Conservation (phyloP, 2,888 invertebrate species). For the Pegoplata infirma region DNA sequence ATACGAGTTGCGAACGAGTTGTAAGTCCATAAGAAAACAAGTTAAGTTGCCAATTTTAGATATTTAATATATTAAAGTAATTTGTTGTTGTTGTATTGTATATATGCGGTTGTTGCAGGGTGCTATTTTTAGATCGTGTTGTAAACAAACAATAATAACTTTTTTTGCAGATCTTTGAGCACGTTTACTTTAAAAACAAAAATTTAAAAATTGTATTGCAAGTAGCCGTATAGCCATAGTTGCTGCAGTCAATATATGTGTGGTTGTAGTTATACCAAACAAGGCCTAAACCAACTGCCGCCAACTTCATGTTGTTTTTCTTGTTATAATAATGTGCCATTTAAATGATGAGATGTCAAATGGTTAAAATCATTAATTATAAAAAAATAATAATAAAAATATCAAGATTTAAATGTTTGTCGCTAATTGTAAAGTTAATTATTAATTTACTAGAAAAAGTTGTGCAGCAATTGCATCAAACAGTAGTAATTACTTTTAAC, state of each 20-base stretch:
- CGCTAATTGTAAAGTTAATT: too few species aligned
- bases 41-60: slow-evolving; percentile 24
- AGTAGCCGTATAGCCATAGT: too few species aligned
- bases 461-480: too few species aligned
- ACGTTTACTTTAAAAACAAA: slow-evolving; percentile 18
- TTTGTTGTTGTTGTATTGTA: slow-evolving; percentile 8
- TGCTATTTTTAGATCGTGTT: slow-evolving; percentile 54
- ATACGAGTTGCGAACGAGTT: background rate
- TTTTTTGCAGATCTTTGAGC: slow-evolving; percentile 51
- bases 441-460: too few species aligned
- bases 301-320: slow-evolving; percentile 57
- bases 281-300: slow-evolving; percentile 36
- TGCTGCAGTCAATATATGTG: background rate
- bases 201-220: background rate
- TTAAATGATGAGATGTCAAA: slow-evolving; percentile 2
- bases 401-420: background rate
- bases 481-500: too few species aligned
- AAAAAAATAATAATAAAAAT: background rate
- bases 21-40: slow-evolving; percentile 15
- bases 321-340: slow-evolving; percentile 34
- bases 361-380: slow-evolving; percentile 2
- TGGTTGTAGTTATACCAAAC: slow-evolving; percentile 36
- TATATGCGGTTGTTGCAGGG: background rate
- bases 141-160: slow-evolving; percentile 40
- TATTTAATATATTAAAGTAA: too few species aligned